Percentiles rank a stretch among this genome's conserved stretches.
Evolutionary conservation across 2,797 vertebrate genomes (phyloP).

Genomic region (Tauraco hartlaubi): DNA sequence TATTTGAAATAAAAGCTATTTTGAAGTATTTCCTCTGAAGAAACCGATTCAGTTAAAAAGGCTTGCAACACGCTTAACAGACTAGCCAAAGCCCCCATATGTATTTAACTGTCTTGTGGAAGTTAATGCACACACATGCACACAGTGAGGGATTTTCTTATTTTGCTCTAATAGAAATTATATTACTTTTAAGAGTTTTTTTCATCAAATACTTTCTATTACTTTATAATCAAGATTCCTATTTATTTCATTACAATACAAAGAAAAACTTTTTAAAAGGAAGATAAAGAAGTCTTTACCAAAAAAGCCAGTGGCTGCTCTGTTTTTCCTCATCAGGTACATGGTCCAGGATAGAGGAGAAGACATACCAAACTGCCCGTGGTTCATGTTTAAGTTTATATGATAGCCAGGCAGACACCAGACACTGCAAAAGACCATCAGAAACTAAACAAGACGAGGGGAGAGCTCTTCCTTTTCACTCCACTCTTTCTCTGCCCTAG

Average conservation of each 20-base stretch:
- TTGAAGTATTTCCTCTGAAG: not conserved
- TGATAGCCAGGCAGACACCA: not conserved
- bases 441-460: not conserved
- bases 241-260: not conserved
- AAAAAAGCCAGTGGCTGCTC: conserved; percentile 72
- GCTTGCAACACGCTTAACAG: not conserved
- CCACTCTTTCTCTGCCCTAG: conserved; percentile 33
- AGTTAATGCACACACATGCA: not conserved
- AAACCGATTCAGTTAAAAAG: not conserved
- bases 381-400: conserved; percentile 76
- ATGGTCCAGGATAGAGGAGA: conserved; percentile 82
- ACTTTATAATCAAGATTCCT: not conserved
- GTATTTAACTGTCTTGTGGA: not conserved
- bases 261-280: not conserved
- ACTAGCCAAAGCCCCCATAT: not conserved
- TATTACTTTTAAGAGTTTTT: not conserved
- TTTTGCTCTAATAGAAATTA: not conserved
- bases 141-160: not conserved
- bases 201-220: not conserved
- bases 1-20: not conserved
- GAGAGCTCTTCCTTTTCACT: conserved; percentile 76
- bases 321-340: conserved; percentile 86
- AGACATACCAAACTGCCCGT: conserved; percentile 73
- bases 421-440: not conserved
- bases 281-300: conserved; percentile 74